Evolutionary conservation across 2,113 vertebrate species (phyloP).

Genomic region (Tragelaphus strepsiceros): DNA sequence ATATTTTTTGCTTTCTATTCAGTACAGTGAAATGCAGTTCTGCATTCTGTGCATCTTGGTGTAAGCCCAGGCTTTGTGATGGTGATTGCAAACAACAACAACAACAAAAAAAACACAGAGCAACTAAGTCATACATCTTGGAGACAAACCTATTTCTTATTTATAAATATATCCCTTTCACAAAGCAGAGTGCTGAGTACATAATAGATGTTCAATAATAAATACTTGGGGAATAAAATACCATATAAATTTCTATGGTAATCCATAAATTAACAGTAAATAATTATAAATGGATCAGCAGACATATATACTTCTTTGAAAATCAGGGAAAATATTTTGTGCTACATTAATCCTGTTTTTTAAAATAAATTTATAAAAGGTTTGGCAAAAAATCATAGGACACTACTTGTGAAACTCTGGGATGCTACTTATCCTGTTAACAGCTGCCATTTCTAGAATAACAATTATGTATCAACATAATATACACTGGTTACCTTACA

Average conservation of each 20-base stretch:
- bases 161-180: not conserved
- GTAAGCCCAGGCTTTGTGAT: not conserved
- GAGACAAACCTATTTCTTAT: not conserved
- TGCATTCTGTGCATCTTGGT: not conserved
- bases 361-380: not conserved
- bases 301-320: not conserved
- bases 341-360: not conserved
- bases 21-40: not conserved
- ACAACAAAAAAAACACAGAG: not conserved
- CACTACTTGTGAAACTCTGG: not conserved
- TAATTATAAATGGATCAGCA: not conserved
- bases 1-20: conserved; percentile 1
- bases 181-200: not conserved
- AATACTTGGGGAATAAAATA: not conserved
- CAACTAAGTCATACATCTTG: not conserved
- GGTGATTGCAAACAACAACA: not conserved
- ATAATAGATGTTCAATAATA: not conserved
- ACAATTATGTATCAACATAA: not conserved
- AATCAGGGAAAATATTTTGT: not conserved
- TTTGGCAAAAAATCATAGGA: not conserved
- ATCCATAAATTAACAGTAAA: not conserved
- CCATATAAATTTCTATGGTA: not conserved
- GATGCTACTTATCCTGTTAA: not conserved
- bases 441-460: not conserved
- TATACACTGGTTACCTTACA: not conserved